Base-by-base conservation (phyloP, 2,113 vertebrate species). In the Clarias macrocephalus region DNA sequence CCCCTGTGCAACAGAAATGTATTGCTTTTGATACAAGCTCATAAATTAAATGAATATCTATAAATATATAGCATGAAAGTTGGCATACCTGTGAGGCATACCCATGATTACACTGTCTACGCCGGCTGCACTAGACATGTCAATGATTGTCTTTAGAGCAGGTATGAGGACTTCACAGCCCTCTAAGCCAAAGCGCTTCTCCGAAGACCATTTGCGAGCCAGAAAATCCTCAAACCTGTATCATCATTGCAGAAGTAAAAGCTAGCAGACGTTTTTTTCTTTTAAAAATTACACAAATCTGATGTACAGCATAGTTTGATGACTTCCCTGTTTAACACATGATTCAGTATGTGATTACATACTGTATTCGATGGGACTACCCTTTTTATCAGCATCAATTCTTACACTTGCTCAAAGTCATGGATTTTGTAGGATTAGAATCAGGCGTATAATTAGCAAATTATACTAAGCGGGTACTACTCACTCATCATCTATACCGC, bases 51-150 rank as follows among this genome's bases (percentile, higher is more conserved):
- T 8, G 8, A 48, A 48, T 48, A 48, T 48, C 8, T 7, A 48
- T 48, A 48, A 65, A n/a, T 37, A 30, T 80, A n/a, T 37, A 42
- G 37, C 12, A 19, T 42, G 10, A 73, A 42, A 42, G 8, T 23
- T 8, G 66, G 16, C 9, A 15, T 93, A 99, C 98, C 98, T 98
- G 96, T 99, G 98, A 0, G 98, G 97, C 98, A 99, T 99, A 19
- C 98, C 98, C 98, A 99, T 98, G 94, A 99, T 98, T 82, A 99
- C 97, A 60, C 96, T 95, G 91, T 99, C 98, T 89, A 99, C 96
- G 0, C 98, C 98, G 0, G 95, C 97, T 92, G 95, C 96, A 2
- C 98, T 99, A 0, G 98, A 99, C 84, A 96, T 97, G 89, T 99
- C 98, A 1, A 99, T 99, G 93, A 99, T 98, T 86, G 98, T 98